Base-by-base conservation (phyloP, 2,888 invertebrate species). In the Drosophila paramelanica region DNA sequence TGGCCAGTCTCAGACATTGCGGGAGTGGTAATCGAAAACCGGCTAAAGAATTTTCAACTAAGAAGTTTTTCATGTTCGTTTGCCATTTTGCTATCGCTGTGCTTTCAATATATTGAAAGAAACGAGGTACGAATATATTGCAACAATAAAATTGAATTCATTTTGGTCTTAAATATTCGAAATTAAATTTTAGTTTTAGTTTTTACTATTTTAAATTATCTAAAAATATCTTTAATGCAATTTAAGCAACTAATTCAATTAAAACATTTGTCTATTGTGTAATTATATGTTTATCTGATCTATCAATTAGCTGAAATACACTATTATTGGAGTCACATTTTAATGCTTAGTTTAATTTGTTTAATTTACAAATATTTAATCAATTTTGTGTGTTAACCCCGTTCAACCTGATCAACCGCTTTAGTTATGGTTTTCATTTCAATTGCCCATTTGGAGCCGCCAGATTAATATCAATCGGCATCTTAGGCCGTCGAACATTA, bases 11-110 rank as follows among this genome's bases (percentile, higher is more conserved):
- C 31, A 55, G 38, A 55, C 27, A 27, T 60, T 61, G 67, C 68
- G 64, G 88, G 88, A 88, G 88, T 88, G 88, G 82, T 79, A 64
- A 59, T 45, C 82, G 47, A 88, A 83, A 83, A 83, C 82, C 88
- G 82, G 88, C 83, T 82, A 70, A 88, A 83, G 88, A 88, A 83
- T 86, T 82, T 68, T 56, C 73, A 73, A 46, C 73, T 66, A 77
- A 83, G 83, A 88, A 85, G 88, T 86, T 79, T 88, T 81, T 56
- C 82, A 68, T 88, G 83, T 66, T 64, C 88, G 68, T 78, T 88
- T 88, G 86, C 86, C 82, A 88, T 88, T 82, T 82, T 17, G 31
- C 43, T 67, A 25, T 43, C 38, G 58, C 59, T 59, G 39, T 50
- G 49, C 53, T 59, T 31, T 46, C 27, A 11, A 11, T 56, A 67